phyloP scores from a whole-genome alignment of 2,888 invertebrate genomes.

The Drepanosiphum platanoidis region DNA sequence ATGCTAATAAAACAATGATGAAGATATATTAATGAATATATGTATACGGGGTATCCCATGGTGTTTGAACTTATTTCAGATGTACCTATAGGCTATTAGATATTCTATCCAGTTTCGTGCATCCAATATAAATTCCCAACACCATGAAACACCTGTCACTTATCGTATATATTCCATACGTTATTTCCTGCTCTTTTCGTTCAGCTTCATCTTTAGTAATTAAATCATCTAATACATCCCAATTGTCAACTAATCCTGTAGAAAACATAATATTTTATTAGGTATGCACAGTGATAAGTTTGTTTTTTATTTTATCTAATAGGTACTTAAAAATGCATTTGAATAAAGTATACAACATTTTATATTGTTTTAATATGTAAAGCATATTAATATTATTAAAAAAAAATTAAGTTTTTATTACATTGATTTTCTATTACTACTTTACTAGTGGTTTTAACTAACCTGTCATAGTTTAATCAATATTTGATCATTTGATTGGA shows the following conservation, averaged over 20 bases:
- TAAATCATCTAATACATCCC: constrained; percentile 48
- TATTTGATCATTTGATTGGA: neutral
- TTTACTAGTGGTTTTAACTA: constrained; percentile 1
- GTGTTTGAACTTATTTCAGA: neutral
- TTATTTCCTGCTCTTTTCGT: constrained; percentile 22
- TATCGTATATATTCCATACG: neutral
- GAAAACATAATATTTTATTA: constrained; percentile 4
- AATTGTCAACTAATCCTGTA: constrained; percentile 13
- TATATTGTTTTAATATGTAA: no score
- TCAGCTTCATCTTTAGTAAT: constrained; percentile 32
- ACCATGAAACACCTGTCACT: neutral
- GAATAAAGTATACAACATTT: no score
- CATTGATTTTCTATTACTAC: neutral
- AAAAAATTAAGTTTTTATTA: neutral
- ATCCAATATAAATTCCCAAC: neutral
- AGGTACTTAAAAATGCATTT: no score
- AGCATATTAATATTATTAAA: no score
- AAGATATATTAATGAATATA: no score
- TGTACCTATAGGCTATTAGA: neutral
- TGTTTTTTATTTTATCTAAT: no score
- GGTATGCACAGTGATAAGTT: no score
- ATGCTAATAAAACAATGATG: no score
- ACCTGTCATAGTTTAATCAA: constrained; percentile 25
- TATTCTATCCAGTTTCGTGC: neutral
- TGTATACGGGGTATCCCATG: neutral